These are phyloP conservation scores for Macheiramphus alcinus DNA, from an alignment of 2,113 vertebrate genomes.

Conservation along the genomic window DNA sequence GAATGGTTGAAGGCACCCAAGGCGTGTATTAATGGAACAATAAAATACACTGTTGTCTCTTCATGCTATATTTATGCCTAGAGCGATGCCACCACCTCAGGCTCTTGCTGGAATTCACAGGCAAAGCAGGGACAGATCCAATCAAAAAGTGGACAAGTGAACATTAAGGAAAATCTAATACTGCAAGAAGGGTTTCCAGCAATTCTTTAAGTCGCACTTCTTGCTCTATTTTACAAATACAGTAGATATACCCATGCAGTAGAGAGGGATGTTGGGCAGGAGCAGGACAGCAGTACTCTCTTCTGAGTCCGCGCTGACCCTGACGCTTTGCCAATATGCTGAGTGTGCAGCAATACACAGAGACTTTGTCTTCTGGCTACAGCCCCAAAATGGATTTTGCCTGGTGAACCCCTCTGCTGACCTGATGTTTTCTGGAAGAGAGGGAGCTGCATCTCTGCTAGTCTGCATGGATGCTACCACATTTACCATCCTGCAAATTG, in stretches of 20 bases:
- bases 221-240: not conserved
- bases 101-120: slow-evolving; percentile 47
- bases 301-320: not conserved
- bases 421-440: not conserved
- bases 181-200: not conserved
- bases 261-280: not conserved
- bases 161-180: slow-evolving; percentile 8
- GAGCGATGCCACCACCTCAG: slow-evolving; percentile 44
- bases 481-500: not conserved
- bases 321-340: not conserved
- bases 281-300: not conserved
- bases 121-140: slow-evolving; percentile 37
- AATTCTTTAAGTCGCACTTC: not conserved
- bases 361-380: not conserved
- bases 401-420: not conserved
- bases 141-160: slow-evolving; percentile 39
- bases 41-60: slow-evolving; percentile 72
- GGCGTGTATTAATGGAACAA: slow-evolving; percentile 69
- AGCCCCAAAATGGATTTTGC: not conserved
- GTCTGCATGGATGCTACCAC: not conserved
- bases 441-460: not conserved
- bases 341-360: not conserved
- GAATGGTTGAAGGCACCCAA: slow-evolving; percentile 68
- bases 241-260: not conserved
- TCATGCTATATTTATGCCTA: slow-evolving; percentile 66